Conservation (phyloP, 2,113 vertebrate genomes). For the Gadus chalcogrammus region DNA sequence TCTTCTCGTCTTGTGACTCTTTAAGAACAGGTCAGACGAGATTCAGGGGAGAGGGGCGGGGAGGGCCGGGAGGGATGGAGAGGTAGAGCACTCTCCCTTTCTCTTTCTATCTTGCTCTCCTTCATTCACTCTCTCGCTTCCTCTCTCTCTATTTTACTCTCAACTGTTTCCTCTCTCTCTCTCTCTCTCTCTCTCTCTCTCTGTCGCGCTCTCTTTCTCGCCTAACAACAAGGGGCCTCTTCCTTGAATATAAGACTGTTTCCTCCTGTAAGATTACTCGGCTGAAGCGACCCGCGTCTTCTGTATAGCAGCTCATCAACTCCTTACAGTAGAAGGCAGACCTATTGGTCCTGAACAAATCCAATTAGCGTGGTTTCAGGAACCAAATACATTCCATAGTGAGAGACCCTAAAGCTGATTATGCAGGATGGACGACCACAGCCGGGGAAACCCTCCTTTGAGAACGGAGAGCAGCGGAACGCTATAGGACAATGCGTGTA, state of each 20-base stretch:
- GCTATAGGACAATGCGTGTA: conserved; percentile 19
- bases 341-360: conserved; percentile 18
- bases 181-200: no score
- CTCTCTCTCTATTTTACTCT: no score
- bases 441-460: not conserved
- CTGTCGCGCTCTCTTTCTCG: no score
- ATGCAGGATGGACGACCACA: conserved; percentile 5
- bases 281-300: not conserved
- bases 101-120: no score
- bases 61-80: conserved; percentile 21
- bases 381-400: not conserved
- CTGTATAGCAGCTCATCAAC: conserved; percentile 4
- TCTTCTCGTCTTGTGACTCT: conserved; percentile 41
- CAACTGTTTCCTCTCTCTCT: no score
- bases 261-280: not conserved
- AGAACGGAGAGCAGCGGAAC: conserved; percentile 6
- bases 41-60: conserved; percentile 18
- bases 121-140: no score
- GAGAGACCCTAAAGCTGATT: conserved; percentile 12
- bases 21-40: conserved; percentile 47
- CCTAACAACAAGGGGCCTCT: not conserved
- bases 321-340: conserved; percentile 13
- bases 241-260: not conserved
- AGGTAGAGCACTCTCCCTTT: not conserved
- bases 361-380: conserved; percentile 17